phyloP scores from a whole-genome alignment of 2,888 invertebrate genomes.

The Dynastes maya region DNA sequence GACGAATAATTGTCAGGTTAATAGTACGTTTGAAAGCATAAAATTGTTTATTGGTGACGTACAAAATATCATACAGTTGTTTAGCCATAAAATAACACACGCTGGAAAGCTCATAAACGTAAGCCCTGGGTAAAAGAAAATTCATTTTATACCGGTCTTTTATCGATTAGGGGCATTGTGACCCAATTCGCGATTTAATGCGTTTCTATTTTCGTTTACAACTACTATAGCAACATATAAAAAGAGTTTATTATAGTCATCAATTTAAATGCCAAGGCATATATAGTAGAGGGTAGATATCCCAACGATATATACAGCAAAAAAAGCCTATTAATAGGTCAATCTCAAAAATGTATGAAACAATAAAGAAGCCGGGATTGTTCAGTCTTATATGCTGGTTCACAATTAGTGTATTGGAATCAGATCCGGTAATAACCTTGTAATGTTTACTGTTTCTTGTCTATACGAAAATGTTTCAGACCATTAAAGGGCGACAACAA shows the following conservation, averaged over 20 bases:
- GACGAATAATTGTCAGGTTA: conserved; percentile 14
- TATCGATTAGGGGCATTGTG: conserved; percentile 42
- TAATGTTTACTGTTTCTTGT: no score
- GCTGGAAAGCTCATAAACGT: conserved; percentile 35
- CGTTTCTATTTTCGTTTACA: conserved; percentile 43
- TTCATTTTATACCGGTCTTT: conserved; percentile 41
- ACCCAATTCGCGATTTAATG: conserved; percentile 46
- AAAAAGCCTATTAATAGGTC: conserved; percentile 2
- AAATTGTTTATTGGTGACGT: neutral
- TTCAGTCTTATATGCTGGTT: no score
- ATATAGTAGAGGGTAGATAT: conserved; percentile 28
- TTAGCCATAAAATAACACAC: conserved; percentile 11
- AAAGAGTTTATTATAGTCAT: conserved; percentile 36
- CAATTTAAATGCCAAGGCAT: conserved; percentile 39
- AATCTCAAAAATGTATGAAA: neutral
- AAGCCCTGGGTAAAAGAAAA: conserved; percentile 35
- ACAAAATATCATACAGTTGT: conserved; percentile 27
- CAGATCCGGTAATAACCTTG: no score
- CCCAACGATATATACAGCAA: neutral
- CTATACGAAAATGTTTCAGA: no score
- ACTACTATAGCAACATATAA: conserved; percentile 36
- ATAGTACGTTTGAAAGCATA: conserved; percentile 3
- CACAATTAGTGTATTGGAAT: no score
- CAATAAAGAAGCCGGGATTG: neutral
- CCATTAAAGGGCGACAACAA: no score